These are phyloP conservation scores for Hiodon tergisus DNA, from an alignment of 2,113 vertebrate species.

Conservation along the genomic window DNA sequence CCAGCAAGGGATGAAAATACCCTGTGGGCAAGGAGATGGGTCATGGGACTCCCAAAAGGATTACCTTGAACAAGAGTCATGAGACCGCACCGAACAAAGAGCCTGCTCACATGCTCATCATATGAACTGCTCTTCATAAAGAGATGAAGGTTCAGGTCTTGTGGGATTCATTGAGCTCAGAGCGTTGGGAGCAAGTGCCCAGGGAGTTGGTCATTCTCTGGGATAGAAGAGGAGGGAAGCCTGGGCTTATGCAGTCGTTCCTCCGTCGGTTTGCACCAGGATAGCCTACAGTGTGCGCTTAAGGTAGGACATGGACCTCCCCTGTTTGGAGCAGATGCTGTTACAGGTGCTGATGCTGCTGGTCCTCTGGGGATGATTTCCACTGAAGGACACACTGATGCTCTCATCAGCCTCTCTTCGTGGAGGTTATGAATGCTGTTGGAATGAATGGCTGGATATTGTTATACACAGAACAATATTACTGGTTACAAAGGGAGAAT, in stretches of 20 bases:
- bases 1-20: constrained; percentile 81
- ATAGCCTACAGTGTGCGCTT: background rate
- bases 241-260: constrained; percentile 26
- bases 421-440: too few relatives aligned
- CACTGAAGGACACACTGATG: too few relatives aligned
- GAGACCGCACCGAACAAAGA: constrained; percentile 75
- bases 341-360: too few relatives aligned
- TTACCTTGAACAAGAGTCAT: constrained; percentile 88
- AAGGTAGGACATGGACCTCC: background rate
- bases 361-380: too few relatives aligned
- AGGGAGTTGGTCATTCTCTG: constrained; percentile 25
- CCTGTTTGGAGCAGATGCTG: too few relatives aligned
- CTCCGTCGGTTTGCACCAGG: constrained; percentile 30
- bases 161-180: constrained; percentile 68
- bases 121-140: constrained; percentile 87
- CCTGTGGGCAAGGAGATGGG: constrained; percentile 77
- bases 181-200: constrained; percentile 48
- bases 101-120: constrained; percentile 87
- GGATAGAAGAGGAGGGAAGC: constrained; percentile 16
- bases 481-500: too few relatives aligned
- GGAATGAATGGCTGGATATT: too few relatives aligned
- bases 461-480: too few relatives aligned
- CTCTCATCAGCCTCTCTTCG: too few relatives aligned
- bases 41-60: constrained; percentile 89
- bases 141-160: constrained; percentile 69